phyloP scores from a whole-genome alignment of 2,113 vertebrate species.

The Leptodactylus fuscus region DNA sequence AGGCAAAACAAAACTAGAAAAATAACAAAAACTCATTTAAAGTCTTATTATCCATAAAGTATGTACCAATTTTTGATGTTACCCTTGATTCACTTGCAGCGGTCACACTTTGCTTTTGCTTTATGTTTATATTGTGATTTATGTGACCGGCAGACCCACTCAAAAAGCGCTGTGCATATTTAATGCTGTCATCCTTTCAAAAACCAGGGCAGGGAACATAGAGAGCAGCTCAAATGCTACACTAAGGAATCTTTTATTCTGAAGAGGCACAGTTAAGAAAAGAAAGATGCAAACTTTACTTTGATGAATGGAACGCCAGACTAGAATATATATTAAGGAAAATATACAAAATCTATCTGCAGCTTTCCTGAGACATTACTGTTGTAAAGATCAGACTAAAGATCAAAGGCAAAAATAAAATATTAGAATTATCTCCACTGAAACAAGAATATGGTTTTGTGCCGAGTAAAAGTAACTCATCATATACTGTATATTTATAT shows the following conservation, averaged over 20 bases:
- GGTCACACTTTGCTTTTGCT: no score
- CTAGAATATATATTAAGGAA: background rate
- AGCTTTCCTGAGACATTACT: background rate
- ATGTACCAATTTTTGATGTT: background rate
- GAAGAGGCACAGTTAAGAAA: conserved; percentile 22
- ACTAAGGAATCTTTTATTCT: background rate
- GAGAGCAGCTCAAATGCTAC: background rate
- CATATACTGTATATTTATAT: no score
- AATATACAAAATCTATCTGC: background rate
- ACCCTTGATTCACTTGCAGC: background rate
- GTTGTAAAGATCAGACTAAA: background rate
- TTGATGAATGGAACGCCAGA: conserved; percentile 7
- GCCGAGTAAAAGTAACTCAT: no score
- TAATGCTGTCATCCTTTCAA: background rate
- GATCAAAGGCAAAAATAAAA: background rate
- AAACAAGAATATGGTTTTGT: no score
- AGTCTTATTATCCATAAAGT: background rate
- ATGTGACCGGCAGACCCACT: background rate
- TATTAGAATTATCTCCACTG: no score
- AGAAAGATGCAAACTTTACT: conserved; percentile 18
- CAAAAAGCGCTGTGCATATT: background rate
- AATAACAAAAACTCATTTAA: background rate
- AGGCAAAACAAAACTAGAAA: no score
- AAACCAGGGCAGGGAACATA: background rate
- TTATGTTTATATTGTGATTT: conserved; percentile 26